A percentile compares a stretch with the other conserved stretches of the same genome.
Evolutionary conservation across 1,140 invertebrate genomes (phyloP).

Genomic region (Zophobas atratus): DNA sequence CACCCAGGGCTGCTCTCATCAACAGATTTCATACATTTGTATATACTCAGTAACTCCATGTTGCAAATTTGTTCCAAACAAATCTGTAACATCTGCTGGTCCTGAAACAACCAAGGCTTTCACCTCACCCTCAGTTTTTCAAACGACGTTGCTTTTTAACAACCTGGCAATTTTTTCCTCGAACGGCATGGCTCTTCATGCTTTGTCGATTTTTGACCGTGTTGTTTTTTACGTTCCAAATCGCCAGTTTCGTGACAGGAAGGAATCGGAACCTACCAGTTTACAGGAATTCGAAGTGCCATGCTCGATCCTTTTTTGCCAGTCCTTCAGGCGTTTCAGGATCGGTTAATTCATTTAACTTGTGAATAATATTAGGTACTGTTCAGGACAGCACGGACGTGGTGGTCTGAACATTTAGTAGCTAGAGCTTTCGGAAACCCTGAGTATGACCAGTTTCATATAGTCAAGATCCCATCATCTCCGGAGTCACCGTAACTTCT

Average conservation of each 20-base stretch:
- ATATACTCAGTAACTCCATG: slow-evolving; percentile 39
- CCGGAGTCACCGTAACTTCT: slow-evolving; percentile 36
- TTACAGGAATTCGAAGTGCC: slow-evolving; percentile 62
- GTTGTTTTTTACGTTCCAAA: slow-evolving; percentile 62
- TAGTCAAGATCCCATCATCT: slow-evolving; percentile 17
- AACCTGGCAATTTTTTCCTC: slow-evolving; percentile 27
- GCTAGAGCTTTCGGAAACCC: slow-evolving; percentile 52
- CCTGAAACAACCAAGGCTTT: slow-evolving; percentile 47
- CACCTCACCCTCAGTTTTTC: not conserved
- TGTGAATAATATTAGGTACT: slow-evolving; percentile 51
- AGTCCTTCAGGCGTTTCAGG: slow-evolving; percentile 55
- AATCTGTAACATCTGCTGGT: slow-evolving; percentile 40
- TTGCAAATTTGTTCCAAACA: slow-evolving; percentile 44
- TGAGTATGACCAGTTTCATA: slow-evolving; percentile 45
- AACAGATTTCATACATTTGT: slow-evolving; percentile 44
- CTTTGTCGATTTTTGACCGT: slow-evolving; percentile 53
- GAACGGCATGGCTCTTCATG: slow-evolving; percentile 68
- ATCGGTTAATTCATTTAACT: slow-evolving; percentile 63
- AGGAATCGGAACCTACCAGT: slow-evolving; percentile 58
- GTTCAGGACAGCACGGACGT: slow-evolving; percentile 22
- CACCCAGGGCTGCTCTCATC: slow-evolving; percentile 50
- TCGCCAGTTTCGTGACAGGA: slow-evolving; percentile 56
- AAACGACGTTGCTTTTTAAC: slow-evolving; percentile 28
- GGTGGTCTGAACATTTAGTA: slow-evolving; percentile 33
- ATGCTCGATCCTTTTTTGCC: slow-evolving; percentile 61